Evolutionary conservation across 1,140 invertebrate species (phyloP), one percentile per base, ranked within the genome.

Genomic region (Ephestia elutella): DNA sequence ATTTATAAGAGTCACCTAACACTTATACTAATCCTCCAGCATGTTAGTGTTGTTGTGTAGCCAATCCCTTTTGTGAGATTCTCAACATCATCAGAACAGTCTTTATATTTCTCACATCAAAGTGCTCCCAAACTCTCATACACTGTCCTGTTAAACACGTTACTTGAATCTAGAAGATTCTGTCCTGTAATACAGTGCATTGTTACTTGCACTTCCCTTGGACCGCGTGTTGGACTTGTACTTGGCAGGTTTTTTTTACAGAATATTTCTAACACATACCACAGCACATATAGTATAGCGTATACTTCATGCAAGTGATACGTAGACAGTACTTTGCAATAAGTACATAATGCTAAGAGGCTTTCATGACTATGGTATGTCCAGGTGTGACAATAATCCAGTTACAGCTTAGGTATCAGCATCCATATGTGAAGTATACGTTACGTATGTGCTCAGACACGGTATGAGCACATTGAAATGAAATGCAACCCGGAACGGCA

Each of bases 51-150:
- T n/a, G n/a, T n/a, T n/a, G n/a, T 11, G 80, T 20, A n/a, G 53
- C 71, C 61, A 82, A 28, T 0, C 68, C 70, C 38, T 71, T 79
- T 60, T 84, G 81, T 4, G 78, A 74, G 50, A 64, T 70, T 59
- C 64, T 56, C n/a, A 80, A 54, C 53, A 82, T 68, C 19, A 81
- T 11, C 9, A 70, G 28, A 5, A 80, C 66, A 9, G 67, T 77
- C 53, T 59, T 75, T 60, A 62, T 65, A 57, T 81, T 80, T 0
- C 30, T 18, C 2, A 44, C 54, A 28, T 80, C 65, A 30, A 82
- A 81, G 7, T 73, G 63, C 32, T 82, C 78, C 81, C 79, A 82
- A 38, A 30, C 77, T 78, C 49, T 44, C 51, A 48, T 78, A 78
- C 0, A 76, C 59, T 0, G 80, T 63, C 0, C 60, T 21, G 19